These are phyloP conservation scores for Platichthys stellatus DNA, from an alignment of 2,113 vertebrate genomes.

Conservation along the genomic window DNA sequence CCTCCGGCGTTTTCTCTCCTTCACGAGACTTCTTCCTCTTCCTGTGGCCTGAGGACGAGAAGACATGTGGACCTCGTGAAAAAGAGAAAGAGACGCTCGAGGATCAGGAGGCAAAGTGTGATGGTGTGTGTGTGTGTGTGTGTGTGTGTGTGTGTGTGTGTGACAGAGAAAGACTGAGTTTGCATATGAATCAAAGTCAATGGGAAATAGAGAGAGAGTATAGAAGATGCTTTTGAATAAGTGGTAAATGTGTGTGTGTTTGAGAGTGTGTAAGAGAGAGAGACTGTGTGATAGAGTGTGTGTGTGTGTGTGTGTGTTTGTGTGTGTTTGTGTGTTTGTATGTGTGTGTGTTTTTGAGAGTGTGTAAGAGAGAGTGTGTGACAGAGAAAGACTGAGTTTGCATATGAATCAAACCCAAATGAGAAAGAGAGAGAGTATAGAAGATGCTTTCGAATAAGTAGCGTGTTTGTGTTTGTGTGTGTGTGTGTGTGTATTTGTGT, in stretches of 20 bases:
- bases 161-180: not conserved
- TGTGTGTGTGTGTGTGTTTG: too few species aligned
- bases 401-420: constrained; percentile 44
- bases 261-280: not conserved
- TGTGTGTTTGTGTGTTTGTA: too few species aligned
- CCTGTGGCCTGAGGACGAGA: constrained; percentile 85
- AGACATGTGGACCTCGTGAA: too few species aligned
- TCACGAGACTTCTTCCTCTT: constrained; percentile 86
- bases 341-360: too few species aligned
- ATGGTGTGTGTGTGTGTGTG: not conserved
- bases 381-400: constrained; percentile 18
- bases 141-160: not conserved
- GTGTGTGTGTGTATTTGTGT: not conserved
- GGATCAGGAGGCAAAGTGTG: too few species aligned
- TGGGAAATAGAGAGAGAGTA: constrained; percentile 5
- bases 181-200: constrained; percentile 49
- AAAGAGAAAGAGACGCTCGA: not conserved
- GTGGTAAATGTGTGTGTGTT: not conserved
- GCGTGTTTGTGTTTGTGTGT: constrained; percentile 17
- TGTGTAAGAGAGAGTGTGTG: too few species aligned
- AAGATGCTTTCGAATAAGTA: constrained; percentile 1
- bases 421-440: constrained; percentile 7
- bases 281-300: too few species aligned
- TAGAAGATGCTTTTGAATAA: constrained; percentile 2
- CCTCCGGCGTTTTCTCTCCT: constrained; percentile 86